Evolutionary conservation across 2,113 vertebrate species (phyloP).

Genomic region (Neofelis nebulosa): DNA sequence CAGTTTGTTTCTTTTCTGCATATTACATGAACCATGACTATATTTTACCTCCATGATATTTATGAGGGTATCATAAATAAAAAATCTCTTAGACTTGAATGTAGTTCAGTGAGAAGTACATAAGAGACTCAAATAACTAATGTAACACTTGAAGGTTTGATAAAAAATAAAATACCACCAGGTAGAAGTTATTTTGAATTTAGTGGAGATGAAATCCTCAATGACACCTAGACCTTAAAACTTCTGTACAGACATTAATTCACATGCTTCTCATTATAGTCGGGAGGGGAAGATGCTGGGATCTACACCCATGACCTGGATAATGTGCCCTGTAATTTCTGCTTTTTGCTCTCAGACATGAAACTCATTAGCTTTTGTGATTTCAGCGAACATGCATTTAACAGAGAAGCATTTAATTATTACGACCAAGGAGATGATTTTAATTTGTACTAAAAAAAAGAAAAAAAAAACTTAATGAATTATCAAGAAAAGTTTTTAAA

Average conservation of each 20-base stretch:
- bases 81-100: neutral
- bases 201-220: neutral
- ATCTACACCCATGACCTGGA: neutral
- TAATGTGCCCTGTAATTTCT: slow-evolving; percentile 33
- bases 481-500: slow-evolving; percentile 35
- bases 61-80: neutral
- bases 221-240: neutral
- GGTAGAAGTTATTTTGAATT: neutral
- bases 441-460: neutral
- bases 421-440: slow-evolving; percentile 23
- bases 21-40: neutral
- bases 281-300: neutral
- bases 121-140: neutral
- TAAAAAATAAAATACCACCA: too few relatives aligned
- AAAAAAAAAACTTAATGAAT: slow-evolving; percentile 38
- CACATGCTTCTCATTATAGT: neutral
- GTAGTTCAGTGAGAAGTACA: neutral
- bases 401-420: slow-evolving; percentile 61
- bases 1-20: neutral
- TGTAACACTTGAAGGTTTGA: neutral
- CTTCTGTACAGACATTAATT: neutral
- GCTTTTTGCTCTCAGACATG: slow-evolving; percentile 52
- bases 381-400: neutral
- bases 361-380: slow-evolving; percentile 67
- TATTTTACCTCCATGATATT: neutral